These are phyloP conservation scores for Gambusia affinis DNA, from an alignment of 2,113 vertebrate species.

Conservation along the genomic window DNA sequence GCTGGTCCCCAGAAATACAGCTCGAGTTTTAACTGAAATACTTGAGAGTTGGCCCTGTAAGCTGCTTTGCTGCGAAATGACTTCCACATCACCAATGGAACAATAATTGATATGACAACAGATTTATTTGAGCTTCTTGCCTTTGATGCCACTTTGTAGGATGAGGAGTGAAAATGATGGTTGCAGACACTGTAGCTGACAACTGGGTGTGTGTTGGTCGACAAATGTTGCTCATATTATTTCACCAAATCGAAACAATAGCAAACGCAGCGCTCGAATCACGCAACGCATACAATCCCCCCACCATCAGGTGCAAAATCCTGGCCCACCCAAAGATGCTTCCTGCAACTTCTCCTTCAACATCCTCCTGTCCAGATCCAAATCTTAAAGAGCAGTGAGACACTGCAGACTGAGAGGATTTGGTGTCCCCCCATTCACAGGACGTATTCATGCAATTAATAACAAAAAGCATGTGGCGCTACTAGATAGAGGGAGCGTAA, in stretches of 20 bases:
- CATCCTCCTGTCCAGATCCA: constrained; percentile 47
- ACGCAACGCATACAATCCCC: constrained; percentile 3
- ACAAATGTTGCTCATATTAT: constrained; percentile 23
- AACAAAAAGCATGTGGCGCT: constrained; percentile 75
- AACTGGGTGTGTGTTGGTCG: constrained; percentile 6
- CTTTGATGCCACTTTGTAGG: constrained; percentile 48
- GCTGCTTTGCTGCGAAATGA: constrained; percentile 78
- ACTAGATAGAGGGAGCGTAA: constrained; percentile 70
- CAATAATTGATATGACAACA: constrained; percentile 83
- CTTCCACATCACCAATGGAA: constrained; percentile 76
- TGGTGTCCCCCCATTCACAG: constrained; percentile 76
- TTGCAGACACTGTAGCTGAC: constrained; percentile 20
- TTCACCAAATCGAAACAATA: constrained; percentile 28
- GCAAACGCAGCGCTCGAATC: constrained; percentile 20
- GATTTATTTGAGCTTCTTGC: constrained; percentile 72
- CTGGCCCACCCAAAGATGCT: constrained; percentile 64
- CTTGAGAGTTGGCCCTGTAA: constrained; percentile 75
- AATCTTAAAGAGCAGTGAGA: constrained; percentile 69
- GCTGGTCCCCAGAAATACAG: constrained; percentile 70
- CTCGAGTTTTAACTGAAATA: constrained; percentile 71
- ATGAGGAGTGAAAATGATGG: constrained; percentile 39
- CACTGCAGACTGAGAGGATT: constrained; percentile 75
- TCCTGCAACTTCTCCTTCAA: constrained; percentile 42
- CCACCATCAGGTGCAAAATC: constrained; percentile 17
- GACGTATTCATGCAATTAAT: constrained; percentile 82